A percentile compares a stretch with the other conserved stretches of the same genome.
These are phyloP conservation scores for Drymodes brunneopygia DNA, from an alignment of 2,113 vertebrate species.

Conservation along the genomic window DNA sequence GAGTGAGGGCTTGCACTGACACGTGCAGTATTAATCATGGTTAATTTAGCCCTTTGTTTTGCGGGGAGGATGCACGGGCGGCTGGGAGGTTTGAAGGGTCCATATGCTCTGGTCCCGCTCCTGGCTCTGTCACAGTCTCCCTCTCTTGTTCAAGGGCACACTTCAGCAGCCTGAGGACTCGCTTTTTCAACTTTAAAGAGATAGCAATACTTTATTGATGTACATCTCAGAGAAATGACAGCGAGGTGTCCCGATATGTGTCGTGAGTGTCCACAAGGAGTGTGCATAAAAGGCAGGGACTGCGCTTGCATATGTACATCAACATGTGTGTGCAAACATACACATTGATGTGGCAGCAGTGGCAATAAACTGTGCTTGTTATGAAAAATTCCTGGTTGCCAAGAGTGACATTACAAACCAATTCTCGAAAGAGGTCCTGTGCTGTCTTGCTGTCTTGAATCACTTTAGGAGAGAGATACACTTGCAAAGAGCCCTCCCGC, in stretches of 20 bases:
- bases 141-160: background rate
- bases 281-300: background rate
- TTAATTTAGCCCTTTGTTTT: conserved; percentile 7
- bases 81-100: background rate
- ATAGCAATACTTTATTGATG: background rate
- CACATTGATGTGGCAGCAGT: no score
- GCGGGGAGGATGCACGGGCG: background rate
- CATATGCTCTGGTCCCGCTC: background rate
- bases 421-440: background rate
- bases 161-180: background rate
- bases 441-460: background rate
- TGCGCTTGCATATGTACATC: background rate
- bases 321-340: background rate
- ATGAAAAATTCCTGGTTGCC: background rate
- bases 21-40: background rate
- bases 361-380: background rate
- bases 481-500: background rate
- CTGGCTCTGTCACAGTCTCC: background rate
- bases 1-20: background rate
- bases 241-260: rapidly evolving
- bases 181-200: background rate
- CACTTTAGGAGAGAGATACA: background rate
- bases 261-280: background rate
- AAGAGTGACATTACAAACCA: background rate
- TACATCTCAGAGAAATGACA: no score